Percentiles rank a stretch among this genome's conserved stretches.
Conservation (phyloP, 2,888 invertebrate genomes). For the Andrena camellia region DNA sequence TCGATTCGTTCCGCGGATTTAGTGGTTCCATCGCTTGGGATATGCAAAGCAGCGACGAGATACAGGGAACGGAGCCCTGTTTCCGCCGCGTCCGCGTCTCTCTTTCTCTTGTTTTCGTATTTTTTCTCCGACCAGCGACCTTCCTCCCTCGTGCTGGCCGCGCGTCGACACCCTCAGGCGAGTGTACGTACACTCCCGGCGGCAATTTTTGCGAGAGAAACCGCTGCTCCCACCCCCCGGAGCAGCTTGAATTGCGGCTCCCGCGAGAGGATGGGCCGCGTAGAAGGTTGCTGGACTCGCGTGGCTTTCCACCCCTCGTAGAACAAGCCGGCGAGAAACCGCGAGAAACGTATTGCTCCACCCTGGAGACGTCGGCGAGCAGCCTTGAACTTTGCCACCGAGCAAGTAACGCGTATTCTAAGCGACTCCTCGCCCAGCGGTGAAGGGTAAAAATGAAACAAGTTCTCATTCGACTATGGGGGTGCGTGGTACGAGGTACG, state of each 20-base stretch:
- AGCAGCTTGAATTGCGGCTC: conserved; percentile 64
- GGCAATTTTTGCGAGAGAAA: conserved; percentile 67
- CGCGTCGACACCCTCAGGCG: conserved; percentile 30
- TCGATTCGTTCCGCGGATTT: conserved; percentile 73
- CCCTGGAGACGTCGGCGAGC: conserved; percentile 31
- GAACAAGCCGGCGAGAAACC: conserved; percentile 21
- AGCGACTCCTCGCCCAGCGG: not conserved
- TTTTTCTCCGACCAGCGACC: conserved; percentile 13
- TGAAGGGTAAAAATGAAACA: too few relatives aligned
- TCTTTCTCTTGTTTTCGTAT: conserved; percentile 18
- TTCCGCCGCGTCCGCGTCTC: conserved; percentile 23
- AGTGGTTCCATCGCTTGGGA: conserved; percentile 73
- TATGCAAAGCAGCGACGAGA: conserved; percentile 75
- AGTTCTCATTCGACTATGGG: too few relatives aligned
- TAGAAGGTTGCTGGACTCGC: conserved; percentile 15
- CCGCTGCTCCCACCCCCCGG: conserved; percentile 47
- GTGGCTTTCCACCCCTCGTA: conserved; percentile 3
- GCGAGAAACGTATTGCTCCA: conserved; percentile 45
- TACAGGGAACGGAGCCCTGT: conserved; percentile 49
- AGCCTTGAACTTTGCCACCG: conserved; percentile 54
- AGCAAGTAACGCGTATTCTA: not conserved
- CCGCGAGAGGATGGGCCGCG: conserved; percentile 55
- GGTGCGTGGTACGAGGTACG: too few relatives aligned
- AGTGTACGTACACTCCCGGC: conserved; percentile 48
- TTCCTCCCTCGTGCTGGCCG: not conserved